phyloP scores from a whole-genome alignment of 2,797 vertebrate genomes.

The Diceros bicornis region DNA sequence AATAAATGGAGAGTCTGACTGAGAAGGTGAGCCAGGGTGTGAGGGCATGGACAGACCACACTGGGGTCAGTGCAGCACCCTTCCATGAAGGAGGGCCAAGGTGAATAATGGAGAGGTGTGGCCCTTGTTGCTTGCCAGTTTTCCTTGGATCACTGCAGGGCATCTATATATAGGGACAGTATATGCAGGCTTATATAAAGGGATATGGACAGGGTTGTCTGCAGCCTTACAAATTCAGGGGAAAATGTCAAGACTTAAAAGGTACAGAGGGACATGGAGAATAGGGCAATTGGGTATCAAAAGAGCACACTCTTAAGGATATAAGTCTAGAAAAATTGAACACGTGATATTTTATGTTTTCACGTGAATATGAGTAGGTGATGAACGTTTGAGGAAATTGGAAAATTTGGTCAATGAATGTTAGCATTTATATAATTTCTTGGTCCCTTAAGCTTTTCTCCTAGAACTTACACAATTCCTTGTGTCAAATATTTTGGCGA shows the following conservation, averaged over 20 bases:
- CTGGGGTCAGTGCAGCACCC: fast-evolving
- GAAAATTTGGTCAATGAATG: slow-evolving; percentile 38
- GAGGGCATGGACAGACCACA: background rate
- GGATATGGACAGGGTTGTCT: background rate
- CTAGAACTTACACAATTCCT: slow-evolving; percentile 7
- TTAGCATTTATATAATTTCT: slow-evolving; percentile 50
- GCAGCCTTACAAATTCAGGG: background rate
- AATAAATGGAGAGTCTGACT: background rate
- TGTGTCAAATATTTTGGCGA: slow-evolving; percentile 57
- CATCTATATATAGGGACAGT: no score
- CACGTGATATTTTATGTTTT: slow-evolving; percentile 26
- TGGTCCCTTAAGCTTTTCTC: background rate
- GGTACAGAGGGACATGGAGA: background rate
- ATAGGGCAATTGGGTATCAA: background rate
- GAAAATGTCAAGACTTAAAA: background rate
- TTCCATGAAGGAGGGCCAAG: background rate
- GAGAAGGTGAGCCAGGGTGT: background rate
- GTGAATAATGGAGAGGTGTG: background rate
- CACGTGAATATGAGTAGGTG: background rate
- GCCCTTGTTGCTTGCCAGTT: background rate
- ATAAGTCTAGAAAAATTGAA: background rate
- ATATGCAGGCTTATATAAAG: background rate
- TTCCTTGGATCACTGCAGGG: background rate
- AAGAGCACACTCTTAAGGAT: background rate
- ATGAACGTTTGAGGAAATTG: slow-evolving; percentile 27